Conservation (phyloP, 1,140 invertebrate genomes). For the Cydia pomonella region DNA sequence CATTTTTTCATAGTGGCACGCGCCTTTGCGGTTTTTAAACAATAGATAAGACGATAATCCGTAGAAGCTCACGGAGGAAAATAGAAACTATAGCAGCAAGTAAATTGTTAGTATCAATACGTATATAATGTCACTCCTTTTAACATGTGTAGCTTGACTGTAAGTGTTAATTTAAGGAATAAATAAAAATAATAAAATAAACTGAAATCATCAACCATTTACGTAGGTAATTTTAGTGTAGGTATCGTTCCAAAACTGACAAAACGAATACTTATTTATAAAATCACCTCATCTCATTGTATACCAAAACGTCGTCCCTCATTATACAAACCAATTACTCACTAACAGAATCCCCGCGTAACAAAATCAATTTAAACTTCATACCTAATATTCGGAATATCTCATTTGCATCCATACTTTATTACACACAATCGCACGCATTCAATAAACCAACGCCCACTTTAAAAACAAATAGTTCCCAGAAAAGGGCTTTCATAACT, state of each 20-base stretch:
- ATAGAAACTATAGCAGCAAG: no score
- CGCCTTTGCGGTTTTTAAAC: no score
- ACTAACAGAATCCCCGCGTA: not conserved
- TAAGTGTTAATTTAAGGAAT: no score
- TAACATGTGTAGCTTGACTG: no score
- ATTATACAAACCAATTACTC: conserved; percentile 21
- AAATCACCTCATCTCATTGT: conserved; percentile 29
- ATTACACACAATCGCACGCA: conserved; percentile 37
- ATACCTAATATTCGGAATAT: conserved; percentile 14
- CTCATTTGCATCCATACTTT: conserved; percentile 19
- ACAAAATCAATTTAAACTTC: conserved; percentile 22
- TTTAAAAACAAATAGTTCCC: conserved; percentile 78
- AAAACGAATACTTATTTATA: not conserved
- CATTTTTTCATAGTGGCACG: no score
- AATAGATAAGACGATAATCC: no score
- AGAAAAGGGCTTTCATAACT: conserved; percentile 78
- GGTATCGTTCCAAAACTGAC: conserved; percentile 38
- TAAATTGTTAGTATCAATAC: no score
- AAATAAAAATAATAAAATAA: no score
- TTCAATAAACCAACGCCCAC: conserved; percentile 69
- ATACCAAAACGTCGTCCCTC: not conserved
- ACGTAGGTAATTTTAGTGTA: no score
- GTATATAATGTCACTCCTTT: no score
- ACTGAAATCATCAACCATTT: no score
- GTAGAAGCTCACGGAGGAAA: no score